phyloP scores from a whole-genome alignment of 2,888 invertebrate genomes.

The Agrypnus murinus region DNA sequence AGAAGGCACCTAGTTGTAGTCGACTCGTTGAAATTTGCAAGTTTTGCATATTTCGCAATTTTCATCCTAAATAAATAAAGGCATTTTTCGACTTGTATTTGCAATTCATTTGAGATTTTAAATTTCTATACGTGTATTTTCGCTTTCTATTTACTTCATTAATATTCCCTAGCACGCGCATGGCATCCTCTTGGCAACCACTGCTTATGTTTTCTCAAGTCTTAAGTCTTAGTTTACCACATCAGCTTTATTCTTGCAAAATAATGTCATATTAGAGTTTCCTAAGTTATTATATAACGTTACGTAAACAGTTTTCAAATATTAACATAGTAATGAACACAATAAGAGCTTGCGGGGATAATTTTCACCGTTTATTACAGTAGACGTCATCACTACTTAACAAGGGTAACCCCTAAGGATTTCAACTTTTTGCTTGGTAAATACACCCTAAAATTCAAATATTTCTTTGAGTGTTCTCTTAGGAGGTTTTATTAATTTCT shows the following conservation, averaged over 20 bases:
- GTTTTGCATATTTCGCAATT: conserved; percentile 35
- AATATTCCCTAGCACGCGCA: conserved; percentile 47
- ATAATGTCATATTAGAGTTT: conserved; percentile 39
- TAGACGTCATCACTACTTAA: conserved; percentile 7
- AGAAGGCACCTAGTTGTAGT: conserved; percentile 6
- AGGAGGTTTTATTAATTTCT: neutral
- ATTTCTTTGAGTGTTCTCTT: neutral
- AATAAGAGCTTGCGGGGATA: conserved; percentile 17
- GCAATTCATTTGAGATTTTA: conserved; percentile 48
- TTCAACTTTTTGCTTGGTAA: conserved; percentile 2
- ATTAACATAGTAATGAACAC: conserved; percentile 33
- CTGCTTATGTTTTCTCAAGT: conserved; percentile 42
- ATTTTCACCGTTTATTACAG: conserved; percentile 19
- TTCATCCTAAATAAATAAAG: conserved; percentile 42
- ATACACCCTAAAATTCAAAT: neutral
- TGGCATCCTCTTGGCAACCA: conserved; percentile 25
- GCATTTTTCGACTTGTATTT: conserved; percentile 41
- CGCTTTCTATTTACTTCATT: conserved; percentile 49
- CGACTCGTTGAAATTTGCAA: conserved; percentile 18
- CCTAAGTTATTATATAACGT: conserved; percentile 22
- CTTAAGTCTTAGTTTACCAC: conserved; percentile 39
- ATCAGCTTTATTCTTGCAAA: conserved; percentile 33
- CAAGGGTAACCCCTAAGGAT: conserved; percentile 22
- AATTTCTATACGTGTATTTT: conserved; percentile 48
- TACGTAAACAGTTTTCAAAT: conserved; percentile 28